Evolutionary conservation across 1,140 invertebrate genomes (phyloP), one percentile per base, ranked within the genome.

Genomic region (Achatina immaculata): DNA sequence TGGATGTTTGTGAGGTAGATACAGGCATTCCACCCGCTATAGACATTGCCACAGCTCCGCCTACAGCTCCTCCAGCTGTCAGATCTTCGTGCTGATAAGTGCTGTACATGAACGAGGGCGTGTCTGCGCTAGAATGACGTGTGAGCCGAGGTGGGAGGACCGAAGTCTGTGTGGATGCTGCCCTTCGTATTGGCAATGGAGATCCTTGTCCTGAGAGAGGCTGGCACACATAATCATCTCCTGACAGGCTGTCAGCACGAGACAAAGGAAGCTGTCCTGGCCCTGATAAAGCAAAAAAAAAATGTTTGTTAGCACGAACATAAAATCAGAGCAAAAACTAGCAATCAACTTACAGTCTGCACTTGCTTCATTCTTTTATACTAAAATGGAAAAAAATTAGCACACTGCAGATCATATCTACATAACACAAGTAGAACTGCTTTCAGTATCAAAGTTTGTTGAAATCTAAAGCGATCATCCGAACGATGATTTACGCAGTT

Each of bases 161-260:
- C 16, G 94, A 91, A 82, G 94, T 93, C 83, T 92, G 92, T 6
- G 91, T 90, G 71, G 92, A 87, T 40, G 89, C 87, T 65, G 88
- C 86, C 82, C 87, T 84, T 71, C 88, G 84, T 69, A 86, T 81
- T 48, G 87, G 85, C n/a, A 84, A 81, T 19, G 89, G 89, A 14
- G 89, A 90, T 28, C 66, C 83, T 42, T 81, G 84, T 62, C 75
- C 85, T 43, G 79, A 76, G 51, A 78, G 74, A 45, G 82, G 38
- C 80, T 83, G 71, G 78, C 96, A 97, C 66, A 96, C 95, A 79
- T 95, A 94, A 87, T 97, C 97, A 89, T 98, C 96, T 90, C 95
- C 95, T 83, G 96, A 96, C 91, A 96, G 96, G 89, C 97, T 95
- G 91, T 94, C 94, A 48, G 94, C 93, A 81, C 93, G 93, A 93